phyloP scores from a whole-genome alignment of 2,888 invertebrate species.

The Heliconius ismenius region DNA sequence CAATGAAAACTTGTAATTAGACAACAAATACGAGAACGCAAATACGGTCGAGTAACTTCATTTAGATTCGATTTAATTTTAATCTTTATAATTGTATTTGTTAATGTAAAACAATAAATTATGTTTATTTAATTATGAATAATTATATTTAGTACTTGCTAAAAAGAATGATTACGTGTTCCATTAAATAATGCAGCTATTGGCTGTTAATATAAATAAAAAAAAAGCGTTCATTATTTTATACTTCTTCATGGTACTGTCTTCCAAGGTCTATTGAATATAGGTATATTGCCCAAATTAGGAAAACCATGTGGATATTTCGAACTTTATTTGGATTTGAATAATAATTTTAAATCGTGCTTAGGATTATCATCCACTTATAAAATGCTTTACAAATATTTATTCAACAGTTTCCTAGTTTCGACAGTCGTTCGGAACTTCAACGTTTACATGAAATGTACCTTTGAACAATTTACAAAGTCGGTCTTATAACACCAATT shows the following conservation, averaged over 20 bases:
- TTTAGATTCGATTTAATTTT: conserved; percentile 10
- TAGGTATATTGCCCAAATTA: conserved; percentile 17
- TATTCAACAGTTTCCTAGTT: conserved; percentile 11
- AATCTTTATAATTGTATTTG: background rate
- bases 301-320: background rate
- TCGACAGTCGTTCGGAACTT: conserved; percentile 5
- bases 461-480: conserved; percentile 28
- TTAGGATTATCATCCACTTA: background rate
- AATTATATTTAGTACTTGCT: background rate
- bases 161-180: background rate
- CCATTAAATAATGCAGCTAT: background rate
- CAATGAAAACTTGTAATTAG: conserved; percentile 4
- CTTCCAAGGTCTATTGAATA: conserved; percentile 31
- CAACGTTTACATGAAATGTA: conserved; percentile 30
- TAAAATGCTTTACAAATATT: background rate
- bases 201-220: background rate
- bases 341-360: too few species aligned
- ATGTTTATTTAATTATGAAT: conserved; percentile 1
- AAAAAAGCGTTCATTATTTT: conserved; percentile 3
- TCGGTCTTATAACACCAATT: conserved; percentile 49
- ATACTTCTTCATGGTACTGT: conserved; percentile 20
- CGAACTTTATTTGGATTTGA: background rate
- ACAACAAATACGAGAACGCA: background rate
- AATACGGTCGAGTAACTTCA: background rate
- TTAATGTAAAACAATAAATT: background rate